Conservation (phyloP, 2,797 vertebrate genomes). For the Falco cherrug region DNA sequence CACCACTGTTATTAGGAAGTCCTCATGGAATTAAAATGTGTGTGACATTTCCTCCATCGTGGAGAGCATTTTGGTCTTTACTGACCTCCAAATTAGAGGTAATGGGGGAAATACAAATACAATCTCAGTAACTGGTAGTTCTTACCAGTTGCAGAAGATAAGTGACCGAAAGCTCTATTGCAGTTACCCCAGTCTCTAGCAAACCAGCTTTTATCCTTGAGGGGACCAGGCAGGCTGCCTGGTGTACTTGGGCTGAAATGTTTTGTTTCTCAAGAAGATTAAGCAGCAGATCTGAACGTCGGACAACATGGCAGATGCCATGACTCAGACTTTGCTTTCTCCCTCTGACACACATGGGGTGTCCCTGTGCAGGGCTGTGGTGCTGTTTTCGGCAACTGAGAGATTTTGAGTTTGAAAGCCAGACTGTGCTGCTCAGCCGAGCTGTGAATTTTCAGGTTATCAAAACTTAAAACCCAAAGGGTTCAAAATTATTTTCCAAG, state of each 20-base stretch:
- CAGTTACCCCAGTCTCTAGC: background rate
- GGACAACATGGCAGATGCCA: background rate
- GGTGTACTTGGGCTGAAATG: background rate
- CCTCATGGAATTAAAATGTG: background rate
- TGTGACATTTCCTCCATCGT: fast-evolving
- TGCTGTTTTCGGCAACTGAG: background rate
- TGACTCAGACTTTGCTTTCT: background rate
- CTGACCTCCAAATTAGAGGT: background rate
- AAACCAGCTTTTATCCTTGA: background rate
- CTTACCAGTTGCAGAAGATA: background rate
- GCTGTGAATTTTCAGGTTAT: background rate
- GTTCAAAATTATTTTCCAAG: background rate
- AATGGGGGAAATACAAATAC: background rate
- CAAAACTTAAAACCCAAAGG: background rate
- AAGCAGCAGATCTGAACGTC: background rate
- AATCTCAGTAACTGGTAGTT: background rate
- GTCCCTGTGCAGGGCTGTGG: background rate
- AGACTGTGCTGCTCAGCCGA: background rate
- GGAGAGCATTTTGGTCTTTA: background rate
- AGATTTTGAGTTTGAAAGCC: background rate
- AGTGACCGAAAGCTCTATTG: background rate
- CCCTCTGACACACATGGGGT: background rate
- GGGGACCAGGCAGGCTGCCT: background rate
- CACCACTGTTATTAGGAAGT: background rate
- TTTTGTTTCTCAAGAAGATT: too few species aligned